phyloP scores from a whole-genome alignment of 2,113 vertebrate genomes.

The Silurus glanis region DNA sequence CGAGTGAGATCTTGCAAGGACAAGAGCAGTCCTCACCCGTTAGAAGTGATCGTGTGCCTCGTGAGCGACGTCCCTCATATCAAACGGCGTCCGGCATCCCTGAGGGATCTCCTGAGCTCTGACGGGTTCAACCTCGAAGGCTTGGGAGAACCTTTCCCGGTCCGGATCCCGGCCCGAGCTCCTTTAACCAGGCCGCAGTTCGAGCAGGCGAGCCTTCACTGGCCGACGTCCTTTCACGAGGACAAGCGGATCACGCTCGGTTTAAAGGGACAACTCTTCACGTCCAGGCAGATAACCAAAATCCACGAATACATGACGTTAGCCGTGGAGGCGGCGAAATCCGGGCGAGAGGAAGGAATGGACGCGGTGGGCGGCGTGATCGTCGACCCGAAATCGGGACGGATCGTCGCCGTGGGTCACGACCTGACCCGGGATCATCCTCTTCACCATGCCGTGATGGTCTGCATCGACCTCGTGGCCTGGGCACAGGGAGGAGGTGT shows the following conservation, averaged over 20 bases:
- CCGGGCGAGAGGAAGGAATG: slow-evolving; percentile 63
- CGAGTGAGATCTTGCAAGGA: slow-evolving; percentile 73
- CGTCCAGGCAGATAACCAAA: slow-evolving; percentile 58
- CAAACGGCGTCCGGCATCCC: background rate
- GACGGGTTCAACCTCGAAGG: slow-evolving; percentile 55
- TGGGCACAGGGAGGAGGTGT: slow-evolving; percentile 77
- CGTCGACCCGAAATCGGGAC: slow-evolving; percentile 70
- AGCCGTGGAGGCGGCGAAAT: slow-evolving; percentile 72
- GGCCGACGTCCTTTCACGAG: slow-evolving; percentile 85
- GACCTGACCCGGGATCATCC: slow-evolving; percentile 70
- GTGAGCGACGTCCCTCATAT: slow-evolving; percentile 53
- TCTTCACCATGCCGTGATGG: slow-evolving; percentile 83
- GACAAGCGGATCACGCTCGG: slow-evolving; percentile 75
- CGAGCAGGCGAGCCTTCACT: slow-evolving; percentile 75
- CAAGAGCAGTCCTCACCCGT: slow-evolving; percentile 54
- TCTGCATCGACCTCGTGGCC: slow-evolving; percentile 84
- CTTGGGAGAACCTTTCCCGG: slow-evolving; percentile 79
- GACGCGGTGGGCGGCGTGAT: slow-evolving; percentile 75
- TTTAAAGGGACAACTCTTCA: slow-evolving; percentile 73
- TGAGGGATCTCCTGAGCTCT: slow-evolving; percentile 65
- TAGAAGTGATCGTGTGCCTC: slow-evolving; percentile 80
- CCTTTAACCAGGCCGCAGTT: slow-evolving; percentile 82
- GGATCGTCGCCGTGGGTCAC: slow-evolving; percentile 74
- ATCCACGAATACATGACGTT: slow-evolving; percentile 77
- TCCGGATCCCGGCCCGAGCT: slow-evolving; percentile 70